Percentiles rank a stretch among this genome's conserved stretches.
Evolutionary conservation across 2,888 invertebrate genomes (phyloP).

Genomic region (Pegoplata infirma): DNA sequence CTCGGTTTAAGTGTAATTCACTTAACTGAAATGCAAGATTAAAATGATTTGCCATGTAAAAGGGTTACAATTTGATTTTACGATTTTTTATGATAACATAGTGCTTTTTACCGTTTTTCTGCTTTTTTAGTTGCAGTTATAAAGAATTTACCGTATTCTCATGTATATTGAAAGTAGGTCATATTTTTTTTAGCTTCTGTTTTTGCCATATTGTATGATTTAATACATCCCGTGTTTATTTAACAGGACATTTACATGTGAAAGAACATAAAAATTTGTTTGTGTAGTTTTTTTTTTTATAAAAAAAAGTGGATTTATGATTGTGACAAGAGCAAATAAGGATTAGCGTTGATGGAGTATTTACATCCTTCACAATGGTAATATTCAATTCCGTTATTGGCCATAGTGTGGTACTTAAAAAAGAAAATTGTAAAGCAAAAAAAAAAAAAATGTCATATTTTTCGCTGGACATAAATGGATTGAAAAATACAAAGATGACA

Average conservation of each 20-base stretch:
- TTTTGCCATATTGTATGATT: not conserved
- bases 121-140: too few relatives aligned
- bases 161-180: constrained; percentile 47
- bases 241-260: constrained; percentile 32
- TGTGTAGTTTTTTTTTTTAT: constrained; percentile 5
- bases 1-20: too few relatives aligned
- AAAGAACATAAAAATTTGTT: constrained; percentile 17
- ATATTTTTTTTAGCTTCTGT: constrained; percentile 2
- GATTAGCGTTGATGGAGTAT: constrained; percentile 18
- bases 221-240: constrained; percentile 25
- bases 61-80: too few relatives aligned
- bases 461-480: too few relatives aligned
- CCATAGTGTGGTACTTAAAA: not conserved
- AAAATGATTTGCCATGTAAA: too few relatives aligned
- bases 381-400: not conserved
- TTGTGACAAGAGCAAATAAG: constrained; percentile 18
- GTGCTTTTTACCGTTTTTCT: too few relatives aligned
- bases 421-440: not conserved
- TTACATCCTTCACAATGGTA: not conserved
- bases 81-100: too few relatives aligned
- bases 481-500: too few relatives aligned
- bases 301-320: constrained; percentile 19
- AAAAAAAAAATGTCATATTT: too few relatives aligned
- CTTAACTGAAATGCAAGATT: too few relatives aligned
- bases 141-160: too few relatives aligned